Evolutionary conservation across 2,888 invertebrate species (phyloP).

Genomic region (Argynnis bischoffii): DNA sequence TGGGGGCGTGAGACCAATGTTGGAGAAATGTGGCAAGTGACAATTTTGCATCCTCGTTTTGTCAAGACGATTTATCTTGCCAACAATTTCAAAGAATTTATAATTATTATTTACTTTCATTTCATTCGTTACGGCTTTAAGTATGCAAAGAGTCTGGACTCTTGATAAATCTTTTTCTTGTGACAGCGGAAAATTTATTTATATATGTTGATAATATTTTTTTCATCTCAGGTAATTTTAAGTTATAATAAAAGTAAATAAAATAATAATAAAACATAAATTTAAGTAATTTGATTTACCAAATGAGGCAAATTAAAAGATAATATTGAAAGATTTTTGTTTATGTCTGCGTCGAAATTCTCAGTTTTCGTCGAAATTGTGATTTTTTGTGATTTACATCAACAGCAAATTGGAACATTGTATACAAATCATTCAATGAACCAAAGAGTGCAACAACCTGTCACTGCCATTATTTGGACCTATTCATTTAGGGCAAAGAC

Average conservation of each 20-base stretch:
- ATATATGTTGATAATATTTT: neutral
- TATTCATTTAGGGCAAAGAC: conserved; percentile 29
- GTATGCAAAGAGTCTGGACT: conserved; percentile 5
- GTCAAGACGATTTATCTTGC: conserved; percentile 41
- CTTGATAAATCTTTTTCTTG: conserved; percentile 17
- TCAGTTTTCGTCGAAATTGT: conserved; percentile 2
- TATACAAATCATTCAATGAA: conserved; percentile 39
- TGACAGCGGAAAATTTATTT: conserved; percentile 12
- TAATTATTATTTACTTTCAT: conserved; percentile 45
- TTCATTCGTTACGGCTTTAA: conserved; percentile 38
- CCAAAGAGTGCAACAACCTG: conserved; percentile 40
- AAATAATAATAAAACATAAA: too few species aligned
- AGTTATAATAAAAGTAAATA: too few species aligned
- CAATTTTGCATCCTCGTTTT: conserved; percentile 41
- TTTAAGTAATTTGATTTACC: too few species aligned
- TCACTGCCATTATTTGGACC: conserved; percentile 29
- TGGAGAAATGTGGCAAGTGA: conserved; percentile 37
- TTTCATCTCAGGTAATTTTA: neutral
- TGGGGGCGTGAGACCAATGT: conserved; percentile 26
- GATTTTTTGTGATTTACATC: conserved; percentile 52
- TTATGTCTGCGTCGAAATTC: too few species aligned
- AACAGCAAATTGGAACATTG: conserved; percentile 41
- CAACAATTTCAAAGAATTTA: conserved; percentile 43
- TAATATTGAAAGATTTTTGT: too few species aligned
- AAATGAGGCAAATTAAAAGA: too few species aligned